Conservation (phyloP, 2,797 vertebrate genomes). For the Eurystomus glaucurus region DNA sequence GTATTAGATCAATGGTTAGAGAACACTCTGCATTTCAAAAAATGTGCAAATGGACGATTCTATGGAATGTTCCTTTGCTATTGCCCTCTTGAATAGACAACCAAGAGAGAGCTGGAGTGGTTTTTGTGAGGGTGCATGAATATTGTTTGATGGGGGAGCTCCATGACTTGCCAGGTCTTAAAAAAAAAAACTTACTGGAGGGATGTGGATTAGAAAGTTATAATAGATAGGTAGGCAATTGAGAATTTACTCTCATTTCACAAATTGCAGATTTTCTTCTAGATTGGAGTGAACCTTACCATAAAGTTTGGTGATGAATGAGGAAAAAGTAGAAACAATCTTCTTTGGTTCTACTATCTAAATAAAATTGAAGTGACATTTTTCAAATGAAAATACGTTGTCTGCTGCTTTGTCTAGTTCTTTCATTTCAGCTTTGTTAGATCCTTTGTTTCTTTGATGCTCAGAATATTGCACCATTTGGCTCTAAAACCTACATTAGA, state of each 20-base stretch:
- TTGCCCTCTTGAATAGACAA: neutral
- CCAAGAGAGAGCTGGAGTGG: accelerated
- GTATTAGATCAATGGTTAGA: neutral
- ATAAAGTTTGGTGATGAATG: conserved; percentile 20
- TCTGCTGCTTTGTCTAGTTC: conserved; percentile 58
- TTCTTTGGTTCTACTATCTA: conserved; percentile 13
- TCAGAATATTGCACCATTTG: conserved; percentile 81
- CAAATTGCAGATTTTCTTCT: conserved; percentile 4
- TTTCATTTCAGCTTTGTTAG: conserved; percentile 77
- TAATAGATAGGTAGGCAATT: neutral
- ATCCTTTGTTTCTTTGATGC: conserved; percentile 85
- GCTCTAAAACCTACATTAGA: conserved; percentile 84
- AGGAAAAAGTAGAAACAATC: conserved; percentile 1
- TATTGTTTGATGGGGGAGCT: neutral
- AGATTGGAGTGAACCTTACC: neutral
- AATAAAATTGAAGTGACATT: conserved; percentile 59
- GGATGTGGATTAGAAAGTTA: neutral
- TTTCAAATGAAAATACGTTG: conserved; percentile 58
- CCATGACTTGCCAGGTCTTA: neutral
- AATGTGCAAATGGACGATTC: accelerated
- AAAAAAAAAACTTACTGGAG: neutral
- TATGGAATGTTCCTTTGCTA: neutral
- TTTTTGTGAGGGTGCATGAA: neutral
- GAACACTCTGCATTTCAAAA: neutral
- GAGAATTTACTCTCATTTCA: conserved; percentile 53